Evolutionary conservation across 1,140 invertebrate species (phyloP).

Genomic region (Listronotus bonariensis): DNA sequence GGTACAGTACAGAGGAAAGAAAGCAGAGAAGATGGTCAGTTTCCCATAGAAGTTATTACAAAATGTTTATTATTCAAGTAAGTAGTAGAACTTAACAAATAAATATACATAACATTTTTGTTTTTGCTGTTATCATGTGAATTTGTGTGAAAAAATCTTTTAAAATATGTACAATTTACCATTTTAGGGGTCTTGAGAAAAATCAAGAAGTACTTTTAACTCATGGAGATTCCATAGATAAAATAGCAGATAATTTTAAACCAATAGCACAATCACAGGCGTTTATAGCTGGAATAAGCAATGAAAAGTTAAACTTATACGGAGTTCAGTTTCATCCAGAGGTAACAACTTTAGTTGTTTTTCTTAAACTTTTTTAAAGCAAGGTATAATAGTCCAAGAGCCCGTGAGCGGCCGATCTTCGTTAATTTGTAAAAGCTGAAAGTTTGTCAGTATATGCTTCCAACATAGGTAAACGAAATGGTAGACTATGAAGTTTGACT

Average conservation of each 20-base stretch:
- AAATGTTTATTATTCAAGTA: conserved; percentile 93
- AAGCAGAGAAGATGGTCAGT: conserved; percentile 93
- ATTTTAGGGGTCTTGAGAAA: conserved; percentile 79
- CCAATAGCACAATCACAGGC: conserved; percentile 82
- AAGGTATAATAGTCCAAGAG: conserved; percentile 1
- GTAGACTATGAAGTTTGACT: no score
- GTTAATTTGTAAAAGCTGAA: no score
- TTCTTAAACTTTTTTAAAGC: no score
- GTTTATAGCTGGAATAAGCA: conserved; percentile 88
- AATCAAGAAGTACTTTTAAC: conserved; percentile 91
- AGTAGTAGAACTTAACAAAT: conserved; percentile 55
- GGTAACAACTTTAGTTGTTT: conserved; percentile 57
- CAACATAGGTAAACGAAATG: no score
- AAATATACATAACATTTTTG: neutral
- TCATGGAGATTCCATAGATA: conserved; percentile 95
- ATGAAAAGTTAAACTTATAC: conserved; percentile 89
- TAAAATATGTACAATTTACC: neutral
- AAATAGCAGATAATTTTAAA: conserved; percentile 85
- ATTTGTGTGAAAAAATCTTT: no score
- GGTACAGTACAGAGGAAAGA: conserved; percentile 89
- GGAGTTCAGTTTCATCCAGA: conserved; percentile 98
- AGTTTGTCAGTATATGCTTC: no score
- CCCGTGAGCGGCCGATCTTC: no score
- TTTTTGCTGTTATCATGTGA: no score
- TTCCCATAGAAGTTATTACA: conserved; percentile 85